These are phyloP conservation scores for Corynorhinus townsendii DNA, from an alignment of 2,113 vertebrate species.

Conservation along the genomic window DNA sequence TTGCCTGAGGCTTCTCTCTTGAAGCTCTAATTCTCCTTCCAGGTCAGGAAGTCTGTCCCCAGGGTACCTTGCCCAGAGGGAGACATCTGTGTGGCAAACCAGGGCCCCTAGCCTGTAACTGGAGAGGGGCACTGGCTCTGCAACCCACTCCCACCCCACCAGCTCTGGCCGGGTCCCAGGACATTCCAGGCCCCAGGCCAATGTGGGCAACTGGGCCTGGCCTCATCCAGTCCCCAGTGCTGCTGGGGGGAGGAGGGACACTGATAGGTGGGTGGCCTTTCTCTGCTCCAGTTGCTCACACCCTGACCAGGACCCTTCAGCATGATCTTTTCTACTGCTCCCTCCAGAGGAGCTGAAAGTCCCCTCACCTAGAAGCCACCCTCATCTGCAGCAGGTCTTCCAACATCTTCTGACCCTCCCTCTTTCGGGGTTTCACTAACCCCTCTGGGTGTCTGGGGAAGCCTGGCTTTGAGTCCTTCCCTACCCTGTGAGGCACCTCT, in stretches of 20 bases:
- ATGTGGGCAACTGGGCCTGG: conserved; percentile 23
- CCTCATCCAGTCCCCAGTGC: not conserved
- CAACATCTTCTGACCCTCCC: not conserved
- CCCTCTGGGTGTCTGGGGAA: not conserved
- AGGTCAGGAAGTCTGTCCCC: not conserved
- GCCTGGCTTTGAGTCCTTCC: not conserved
- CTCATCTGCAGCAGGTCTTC: not conserved
- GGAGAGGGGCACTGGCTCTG: conserved; percentile 22
- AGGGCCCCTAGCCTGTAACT: conserved; percentile 36
- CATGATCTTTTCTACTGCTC: not conserved
- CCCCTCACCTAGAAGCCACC: not conserved
- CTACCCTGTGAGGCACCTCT: not conserved
- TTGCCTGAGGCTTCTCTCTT: not conserved
- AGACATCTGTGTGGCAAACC: not conserved
- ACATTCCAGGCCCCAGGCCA: conserved; percentile 56
- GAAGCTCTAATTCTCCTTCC: not conserved
- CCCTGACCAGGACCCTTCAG: not conserved
- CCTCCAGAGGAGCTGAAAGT: not conserved
- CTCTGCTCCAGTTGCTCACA: not conserved
- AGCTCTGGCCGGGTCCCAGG: conserved; percentile 39
- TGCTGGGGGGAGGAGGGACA: not conserved
- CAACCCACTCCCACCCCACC: not conserved
- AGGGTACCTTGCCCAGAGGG: conserved; percentile 22
- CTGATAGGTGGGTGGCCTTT: not conserved
- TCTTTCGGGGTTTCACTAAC: not conserved